Percentiles rank a stretch among this genome's conserved stretches.
phyloP scores from a whole-genome alignment of 2,888 invertebrate genomes.

The Lycocerus yunnanus region DNA sequence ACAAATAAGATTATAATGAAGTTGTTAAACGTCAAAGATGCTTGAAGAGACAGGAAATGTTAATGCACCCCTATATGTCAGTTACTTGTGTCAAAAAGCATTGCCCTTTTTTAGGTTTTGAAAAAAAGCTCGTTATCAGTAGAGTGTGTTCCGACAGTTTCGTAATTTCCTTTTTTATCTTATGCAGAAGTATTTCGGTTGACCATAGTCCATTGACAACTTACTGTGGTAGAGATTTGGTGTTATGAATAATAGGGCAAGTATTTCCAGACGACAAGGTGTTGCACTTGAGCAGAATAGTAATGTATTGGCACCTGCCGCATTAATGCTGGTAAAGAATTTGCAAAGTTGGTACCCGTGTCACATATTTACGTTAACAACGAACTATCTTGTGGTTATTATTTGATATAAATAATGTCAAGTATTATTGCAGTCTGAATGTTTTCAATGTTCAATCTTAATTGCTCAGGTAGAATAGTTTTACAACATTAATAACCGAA shows the following conservation, averaged over 20 bases:
- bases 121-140: neutral
- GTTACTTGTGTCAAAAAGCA: neutral
- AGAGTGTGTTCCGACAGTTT: no score
- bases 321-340: constrained; percentile 23
- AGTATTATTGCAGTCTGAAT: neutral
- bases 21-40: neutral
- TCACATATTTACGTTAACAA: neutral
- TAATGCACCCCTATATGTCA: neutral
- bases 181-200: neutral
- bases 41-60: neutral
- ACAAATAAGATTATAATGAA: neutral
- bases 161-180: neutral
- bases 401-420: neutral
- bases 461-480: neutral
- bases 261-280: constrained; percentile 40
- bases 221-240: constrained; percentile 4
- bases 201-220: neutral
- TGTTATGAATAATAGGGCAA: constrained; percentile 36
- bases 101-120: neutral
- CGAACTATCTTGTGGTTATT: neutral
- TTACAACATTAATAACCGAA: neutral
- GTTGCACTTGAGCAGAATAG: constrained; percentile 41
- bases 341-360: neutral
- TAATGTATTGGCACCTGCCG: constrained; percentile 45
- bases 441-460: neutral